These are phyloP conservation scores for Ennomos fuscantarius DNA, from an alignment of 2,888 invertebrate species.

Conservation along the genomic window DNA sequence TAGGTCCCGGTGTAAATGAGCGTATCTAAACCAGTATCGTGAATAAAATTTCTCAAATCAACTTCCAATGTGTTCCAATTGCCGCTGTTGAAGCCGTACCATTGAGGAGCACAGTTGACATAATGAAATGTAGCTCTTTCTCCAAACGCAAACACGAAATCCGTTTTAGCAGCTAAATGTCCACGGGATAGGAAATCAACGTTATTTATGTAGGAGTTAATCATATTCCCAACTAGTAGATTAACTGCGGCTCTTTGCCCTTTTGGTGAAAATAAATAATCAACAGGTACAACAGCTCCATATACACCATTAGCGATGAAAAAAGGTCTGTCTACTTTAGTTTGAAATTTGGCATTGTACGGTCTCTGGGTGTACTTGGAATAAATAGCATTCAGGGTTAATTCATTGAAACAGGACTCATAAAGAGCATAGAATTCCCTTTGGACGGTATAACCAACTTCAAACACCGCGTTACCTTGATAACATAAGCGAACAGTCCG, in stretches of 20 bases:
- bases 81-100: slow-evolving; percentile 86
- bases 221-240: slow-evolving; percentile 54
- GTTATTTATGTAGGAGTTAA: slow-evolving; percentile 69
- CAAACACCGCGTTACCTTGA: slow-evolving; percentile 57
- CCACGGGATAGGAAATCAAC: slow-evolving; percentile 82
- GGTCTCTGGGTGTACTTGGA: slow-evolving; percentile 74
- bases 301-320: slow-evolving; percentile 64
- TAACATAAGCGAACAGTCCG: slow-evolving; percentile 65
- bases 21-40: slow-evolving; percentile 59
- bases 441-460: slow-evolving; percentile 70
- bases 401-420: slow-evolving; percentile 72
- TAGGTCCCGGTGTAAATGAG: slow-evolving; percentile 86
- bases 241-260: slow-evolving; percentile 62
- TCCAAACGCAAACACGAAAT: slow-evolving; percentile 85
- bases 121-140: slow-evolving; percentile 88
- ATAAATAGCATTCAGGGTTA: slow-evolving; percentile 57
- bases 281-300: slow-evolving; percentile 54
- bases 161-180: slow-evolving; percentile 87
- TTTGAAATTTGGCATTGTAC: slow-evolving; percentile 72
- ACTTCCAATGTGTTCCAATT: slow-evolving; percentile 85
- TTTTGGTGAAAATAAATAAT: slow-evolving; percentile 62
- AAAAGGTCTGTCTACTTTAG: slow-evolving; percentile 65
- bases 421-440: slow-evolving; percentile 64
- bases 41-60: slow-evolving; percentile 69
- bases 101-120: slow-evolving; percentile 88